Evolutionary conservation across 2,113 vertebrate species (phyloP).

Genomic region (Neotoma lepida): DNA sequence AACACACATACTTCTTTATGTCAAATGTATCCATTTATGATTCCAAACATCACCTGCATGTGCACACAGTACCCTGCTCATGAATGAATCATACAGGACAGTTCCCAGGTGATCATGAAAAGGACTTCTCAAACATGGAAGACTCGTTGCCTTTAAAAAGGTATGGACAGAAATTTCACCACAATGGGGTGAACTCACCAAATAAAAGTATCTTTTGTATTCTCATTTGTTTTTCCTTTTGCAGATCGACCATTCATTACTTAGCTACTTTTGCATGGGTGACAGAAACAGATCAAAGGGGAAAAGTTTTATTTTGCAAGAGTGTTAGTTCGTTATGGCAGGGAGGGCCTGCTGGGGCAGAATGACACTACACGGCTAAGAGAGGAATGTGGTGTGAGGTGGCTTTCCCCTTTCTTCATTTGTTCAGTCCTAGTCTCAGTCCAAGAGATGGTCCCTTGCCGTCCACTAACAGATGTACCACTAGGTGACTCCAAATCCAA

Average conservation of each 20-base stretch:
- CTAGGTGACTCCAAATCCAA: neutral
- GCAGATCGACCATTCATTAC: neutral
- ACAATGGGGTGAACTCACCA: neutral
- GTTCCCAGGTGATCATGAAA: neutral
- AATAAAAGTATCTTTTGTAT: neutral
- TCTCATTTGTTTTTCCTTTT: slow-evolving; percentile 35
- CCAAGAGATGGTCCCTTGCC: neutral
- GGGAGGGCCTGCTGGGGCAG: neutral
- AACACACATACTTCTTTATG: neutral
- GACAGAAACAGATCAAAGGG: neutral
- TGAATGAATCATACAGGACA: neutral
- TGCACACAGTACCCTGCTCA: neutral
- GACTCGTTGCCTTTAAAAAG: neutral
- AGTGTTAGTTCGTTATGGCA: neutral
- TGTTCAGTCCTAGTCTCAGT: neutral
- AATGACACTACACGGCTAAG: neutral
- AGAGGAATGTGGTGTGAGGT: too few relatives aligned
- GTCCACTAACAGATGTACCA: neutral
- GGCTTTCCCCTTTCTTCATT: neutral
- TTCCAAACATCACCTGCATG: neutral
- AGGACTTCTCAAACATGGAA: neutral
- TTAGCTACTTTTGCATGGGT: neutral
- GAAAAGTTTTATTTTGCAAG: neutral
- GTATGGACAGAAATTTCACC: neutral
- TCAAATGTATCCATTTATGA: neutral